Evolutionary conservation across 2,113 vertebrate species (phyloP).

Genomic region (Nestor notabilis): DNA sequence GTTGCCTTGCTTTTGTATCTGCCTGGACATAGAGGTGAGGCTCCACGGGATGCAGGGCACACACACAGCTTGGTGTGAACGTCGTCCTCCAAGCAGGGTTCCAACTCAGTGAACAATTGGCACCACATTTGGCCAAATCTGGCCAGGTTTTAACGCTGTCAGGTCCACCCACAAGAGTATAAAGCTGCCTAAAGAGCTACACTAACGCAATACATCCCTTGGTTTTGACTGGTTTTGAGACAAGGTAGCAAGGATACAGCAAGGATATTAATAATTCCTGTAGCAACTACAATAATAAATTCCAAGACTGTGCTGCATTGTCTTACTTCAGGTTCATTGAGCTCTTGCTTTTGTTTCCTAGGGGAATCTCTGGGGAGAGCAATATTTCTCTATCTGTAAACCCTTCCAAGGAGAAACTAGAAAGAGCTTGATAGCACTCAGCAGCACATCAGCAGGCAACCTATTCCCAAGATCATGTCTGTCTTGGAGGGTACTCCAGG

Average conservation of each 20-base stretch:
- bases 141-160: neutral
- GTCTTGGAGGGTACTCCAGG: neutral
- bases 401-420: neutral
- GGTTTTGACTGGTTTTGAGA: neutral
- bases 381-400: neutral
- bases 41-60: neutral
- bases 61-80: neutral
- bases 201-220: rapidly evolving
- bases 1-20: conserved; percentile 4
- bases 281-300: neutral
- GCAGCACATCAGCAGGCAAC: neutral
- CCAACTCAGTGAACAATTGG: neutral
- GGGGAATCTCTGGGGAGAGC: neutral
- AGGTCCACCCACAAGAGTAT: neutral
- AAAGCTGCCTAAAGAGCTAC: neutral
- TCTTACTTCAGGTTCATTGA: neutral
- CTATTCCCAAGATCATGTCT: neutral
- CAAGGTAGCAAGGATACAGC: neutral
- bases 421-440: neutral
- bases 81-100: neutral
- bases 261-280: neutral
- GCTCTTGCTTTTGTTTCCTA: neutral
- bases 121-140: neutral
- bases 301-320: neutral
- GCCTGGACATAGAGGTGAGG: neutral